These are phyloP conservation scores for Nomada hirtipes DNA, from an alignment of 2,888 invertebrate species.

Conservation along the genomic window DNA sequence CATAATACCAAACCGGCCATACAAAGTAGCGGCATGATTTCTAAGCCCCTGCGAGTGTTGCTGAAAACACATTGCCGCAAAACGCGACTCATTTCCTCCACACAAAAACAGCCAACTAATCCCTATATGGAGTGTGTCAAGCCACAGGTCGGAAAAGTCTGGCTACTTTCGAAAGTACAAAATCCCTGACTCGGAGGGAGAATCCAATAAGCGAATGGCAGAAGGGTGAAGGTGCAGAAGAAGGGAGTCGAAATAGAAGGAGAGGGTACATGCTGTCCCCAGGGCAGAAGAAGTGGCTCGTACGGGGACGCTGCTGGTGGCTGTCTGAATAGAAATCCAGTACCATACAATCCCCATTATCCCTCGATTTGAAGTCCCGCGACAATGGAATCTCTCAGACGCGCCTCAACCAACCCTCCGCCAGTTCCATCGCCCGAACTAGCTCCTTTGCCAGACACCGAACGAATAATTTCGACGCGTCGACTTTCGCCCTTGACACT, in stretches of 20 bases:
- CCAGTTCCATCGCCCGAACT: constrained; percentile 55
- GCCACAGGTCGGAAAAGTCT: constrained; percentile 50
- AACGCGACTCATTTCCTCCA: constrained; percentile 27
- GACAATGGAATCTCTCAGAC: constrained; percentile 76
- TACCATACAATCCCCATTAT: constrained; percentile 81
- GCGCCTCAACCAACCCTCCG: constrained; percentile 58
- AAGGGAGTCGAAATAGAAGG: constrained; percentile 25
- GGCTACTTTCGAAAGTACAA: constrained; percentile 69
- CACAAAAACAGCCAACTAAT: constrained; percentile 49
- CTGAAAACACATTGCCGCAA: not conserved
- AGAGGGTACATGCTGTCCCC: constrained; percentile 68
- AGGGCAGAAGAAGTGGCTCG: constrained; percentile 77
- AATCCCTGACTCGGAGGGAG: constrained; percentile 66
- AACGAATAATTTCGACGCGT: constrained; percentile 71
- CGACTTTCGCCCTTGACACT: constrained; percentile 54
- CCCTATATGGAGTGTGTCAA: constrained; percentile 39
- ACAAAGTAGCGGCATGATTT: too few relatives aligned
- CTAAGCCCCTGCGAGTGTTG: too few relatives aligned
- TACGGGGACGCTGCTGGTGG: constrained; percentile 63
- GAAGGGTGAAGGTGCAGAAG: constrained; percentile 50
- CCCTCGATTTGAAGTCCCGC: constrained; percentile 79
- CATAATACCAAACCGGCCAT: too few relatives aligned
- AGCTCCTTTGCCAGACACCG: constrained; percentile 64
- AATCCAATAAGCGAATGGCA: constrained; percentile 74
- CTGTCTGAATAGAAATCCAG: constrained; percentile 81